These are phyloP conservation scores for Paramisgurnus dabryanus DNA, from an alignment of 2,113 vertebrate species.

Conservation along the genomic window DNA sequence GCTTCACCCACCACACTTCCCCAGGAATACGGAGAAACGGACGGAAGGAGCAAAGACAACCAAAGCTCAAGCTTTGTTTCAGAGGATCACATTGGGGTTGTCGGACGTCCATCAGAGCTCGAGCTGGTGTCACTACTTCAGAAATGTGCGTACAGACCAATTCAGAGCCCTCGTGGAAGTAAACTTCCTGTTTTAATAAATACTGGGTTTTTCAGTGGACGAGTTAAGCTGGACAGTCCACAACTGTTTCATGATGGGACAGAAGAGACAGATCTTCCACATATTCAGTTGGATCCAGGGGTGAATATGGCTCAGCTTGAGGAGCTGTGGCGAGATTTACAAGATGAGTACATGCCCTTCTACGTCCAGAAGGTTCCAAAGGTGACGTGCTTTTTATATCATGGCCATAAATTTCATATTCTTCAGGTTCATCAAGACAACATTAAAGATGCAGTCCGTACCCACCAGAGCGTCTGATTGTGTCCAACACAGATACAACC, in stretches of 20 bases:
- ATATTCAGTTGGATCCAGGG: constrained; percentile 66
- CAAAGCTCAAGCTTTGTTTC: constrained; percentile 74
- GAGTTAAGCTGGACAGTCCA: constrained; percentile 59
- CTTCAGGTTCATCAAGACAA: too few relatives aligned
- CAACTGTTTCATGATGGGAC: constrained; percentile 47
- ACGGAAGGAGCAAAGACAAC: constrained; percentile 68
- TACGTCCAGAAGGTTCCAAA: constrained; percentile 79
- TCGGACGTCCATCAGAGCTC: constrained; percentile 65
- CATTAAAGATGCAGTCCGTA: too few relatives aligned
- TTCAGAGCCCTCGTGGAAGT: constrained; percentile 83
- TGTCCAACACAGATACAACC: too few relatives aligned
- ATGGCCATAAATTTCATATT: neutral
- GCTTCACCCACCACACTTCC: constrained; percentile 46
- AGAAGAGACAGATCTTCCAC: constrained; percentile 68
- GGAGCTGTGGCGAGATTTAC: constrained; percentile 85
- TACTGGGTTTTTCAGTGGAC: constrained; percentile 62
- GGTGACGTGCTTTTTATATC: constrained; percentile 18
- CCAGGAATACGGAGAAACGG: constrained; percentile 66
- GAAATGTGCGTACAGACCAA: constrained; percentile 80
- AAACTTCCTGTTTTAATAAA: constrained; percentile 83
- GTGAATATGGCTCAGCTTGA: constrained; percentile 78
- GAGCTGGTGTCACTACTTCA: constrained; percentile 82
- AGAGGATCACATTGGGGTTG: constrained; percentile 70
- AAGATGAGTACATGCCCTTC: constrained; percentile 85
- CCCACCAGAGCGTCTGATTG: too few relatives aligned